Conservation (phyloP, 2,888 invertebrate genomes). For the Dugesia japonica region DNA sequence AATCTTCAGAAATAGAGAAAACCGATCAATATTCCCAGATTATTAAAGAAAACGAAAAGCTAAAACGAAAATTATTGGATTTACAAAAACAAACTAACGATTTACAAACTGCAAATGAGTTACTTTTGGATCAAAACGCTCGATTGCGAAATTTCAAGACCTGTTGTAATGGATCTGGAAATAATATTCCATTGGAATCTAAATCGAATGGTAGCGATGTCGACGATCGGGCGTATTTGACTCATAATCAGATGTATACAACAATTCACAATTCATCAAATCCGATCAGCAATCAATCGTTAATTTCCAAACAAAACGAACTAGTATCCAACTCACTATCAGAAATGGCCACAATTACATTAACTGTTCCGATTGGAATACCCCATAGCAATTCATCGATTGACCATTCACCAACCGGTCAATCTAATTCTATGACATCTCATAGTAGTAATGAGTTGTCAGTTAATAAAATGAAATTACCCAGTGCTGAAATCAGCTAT, state of each 20-base stretch:
- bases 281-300: constrained; percentile 1
- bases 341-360: constrained; percentile 1
- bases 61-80: constrained; percentile 21
- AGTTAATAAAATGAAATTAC: not conserved
- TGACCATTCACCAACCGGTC: not conserved
- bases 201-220: not conserved
- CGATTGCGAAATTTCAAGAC: constrained; percentile 28
- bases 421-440: not conserved
- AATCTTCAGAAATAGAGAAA: not conserved
- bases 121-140: constrained; percentile 31
- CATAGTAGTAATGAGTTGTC: not conserved
- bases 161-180: not conserved
- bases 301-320: not conserved
- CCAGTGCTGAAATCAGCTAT: not conserved
- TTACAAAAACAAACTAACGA: constrained; percentile 29
- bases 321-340: not conserved
- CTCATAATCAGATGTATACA: not conserved
- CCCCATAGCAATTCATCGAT: not conserved
- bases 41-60: constrained; percentile 21
- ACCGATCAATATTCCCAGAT: constrained; percentile 4
- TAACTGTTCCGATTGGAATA: constrained; percentile 7
- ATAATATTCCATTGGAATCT: not conserved
- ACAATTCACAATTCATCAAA: not conserved
- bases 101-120: constrained; percentile 31
- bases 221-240: not conserved